Percentiles rank a stretch among this genome's conserved stretches.
These are phyloP conservation scores for Alethe castanea DNA, from an alignment of 2,113 vertebrate genomes.

Conservation along the genomic window DNA sequence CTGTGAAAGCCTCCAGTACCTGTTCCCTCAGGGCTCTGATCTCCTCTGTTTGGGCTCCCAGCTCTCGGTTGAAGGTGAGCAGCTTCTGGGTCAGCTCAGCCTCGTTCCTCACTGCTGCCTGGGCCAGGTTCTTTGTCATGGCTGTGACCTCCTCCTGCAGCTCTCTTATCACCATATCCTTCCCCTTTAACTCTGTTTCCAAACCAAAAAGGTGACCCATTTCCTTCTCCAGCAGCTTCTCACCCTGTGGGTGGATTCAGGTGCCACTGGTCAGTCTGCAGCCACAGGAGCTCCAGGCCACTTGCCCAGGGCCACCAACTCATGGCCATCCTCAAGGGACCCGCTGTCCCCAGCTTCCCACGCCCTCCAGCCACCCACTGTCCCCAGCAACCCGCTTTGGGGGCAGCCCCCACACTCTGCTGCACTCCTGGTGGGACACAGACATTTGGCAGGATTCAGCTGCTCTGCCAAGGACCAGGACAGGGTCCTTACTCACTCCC, in stretches of 20 bases:
- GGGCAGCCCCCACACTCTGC: neutral
- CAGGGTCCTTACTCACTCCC: neutral
- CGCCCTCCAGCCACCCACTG: neutral
- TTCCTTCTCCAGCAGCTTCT: slow-evolving; percentile 65
- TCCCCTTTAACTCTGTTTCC: slow-evolving; percentile 66
- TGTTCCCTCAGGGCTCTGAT: slow-evolving; percentile 74
- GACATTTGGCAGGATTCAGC: neutral
- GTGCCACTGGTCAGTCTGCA: neutral
- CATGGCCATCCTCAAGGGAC: rapidly evolving
- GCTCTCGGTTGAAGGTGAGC: slow-evolving; percentile 31
- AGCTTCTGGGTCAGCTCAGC: slow-evolving; percentile 29
- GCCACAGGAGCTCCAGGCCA: rapidly evolving
- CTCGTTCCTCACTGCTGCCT: neutral
- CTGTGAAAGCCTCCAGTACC: slow-evolving; percentile 26
- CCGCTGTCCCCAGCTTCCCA: neutral
- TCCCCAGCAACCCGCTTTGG: rapidly evolving
- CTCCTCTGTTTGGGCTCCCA: slow-evolving; percentile 66
- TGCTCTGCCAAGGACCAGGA: neutral
- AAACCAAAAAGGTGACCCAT: slow-evolving; percentile 14
- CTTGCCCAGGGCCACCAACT: neutral
- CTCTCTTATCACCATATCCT: slow-evolving; percentile 57
- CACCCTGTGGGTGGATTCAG: slow-evolving; percentile 47
- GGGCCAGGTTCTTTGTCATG: slow-evolving; percentile 55
- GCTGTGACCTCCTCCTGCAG: slow-evolving; percentile 65
- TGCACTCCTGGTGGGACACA: neutral